Evolutionary conservation across 1,140 invertebrate species (phyloP).

Genomic region (Papilio glaucus): DNA sequence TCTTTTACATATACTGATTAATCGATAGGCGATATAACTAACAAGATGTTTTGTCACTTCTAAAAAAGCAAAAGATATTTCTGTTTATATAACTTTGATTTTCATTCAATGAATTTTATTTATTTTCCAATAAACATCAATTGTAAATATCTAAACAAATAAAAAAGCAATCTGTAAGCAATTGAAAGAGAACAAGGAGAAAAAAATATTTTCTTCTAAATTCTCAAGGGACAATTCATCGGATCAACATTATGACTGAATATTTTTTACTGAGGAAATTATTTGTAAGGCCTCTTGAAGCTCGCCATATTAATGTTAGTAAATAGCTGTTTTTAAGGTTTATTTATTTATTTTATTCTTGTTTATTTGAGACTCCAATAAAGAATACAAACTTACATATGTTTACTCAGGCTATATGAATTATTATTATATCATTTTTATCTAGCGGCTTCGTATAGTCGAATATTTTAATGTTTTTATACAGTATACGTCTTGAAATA

Average conservation of each 20-base stretch:
- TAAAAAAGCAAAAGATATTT: not conserved
- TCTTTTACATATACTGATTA: not conserved
- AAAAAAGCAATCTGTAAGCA: constrained; percentile 14
- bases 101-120: not conserved
- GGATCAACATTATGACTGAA: constrained; percentile 16
- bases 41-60: not conserved
- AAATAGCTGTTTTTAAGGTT: not conserved
- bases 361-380: not conserved
- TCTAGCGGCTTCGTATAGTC: too few species aligned
- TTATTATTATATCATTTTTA: too few species aligned
- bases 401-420: too few species aligned
- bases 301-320: constrained; percentile 10
- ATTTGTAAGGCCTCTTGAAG: constrained; percentile 13
- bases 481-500: too few species aligned
- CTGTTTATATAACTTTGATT: not conserved
- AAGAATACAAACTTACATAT: not conserved
- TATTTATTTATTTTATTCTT: constrained; percentile 13
- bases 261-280: not conserved
- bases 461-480: too few species aligned
- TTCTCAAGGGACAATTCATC: constrained; percentile 25
- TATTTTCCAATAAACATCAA: not conserved
- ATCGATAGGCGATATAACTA: not conserved
- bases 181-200: not conserved
- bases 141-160: not conserved
- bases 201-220: constrained; percentile 14